A percentile compares a stretch with the other conserved stretches of the same genome.
These are phyloP conservation scores for Papilio glaucus DNA, from an alignment of 1,140 invertebrate genomes.

Conservation along the genomic window DNA sequence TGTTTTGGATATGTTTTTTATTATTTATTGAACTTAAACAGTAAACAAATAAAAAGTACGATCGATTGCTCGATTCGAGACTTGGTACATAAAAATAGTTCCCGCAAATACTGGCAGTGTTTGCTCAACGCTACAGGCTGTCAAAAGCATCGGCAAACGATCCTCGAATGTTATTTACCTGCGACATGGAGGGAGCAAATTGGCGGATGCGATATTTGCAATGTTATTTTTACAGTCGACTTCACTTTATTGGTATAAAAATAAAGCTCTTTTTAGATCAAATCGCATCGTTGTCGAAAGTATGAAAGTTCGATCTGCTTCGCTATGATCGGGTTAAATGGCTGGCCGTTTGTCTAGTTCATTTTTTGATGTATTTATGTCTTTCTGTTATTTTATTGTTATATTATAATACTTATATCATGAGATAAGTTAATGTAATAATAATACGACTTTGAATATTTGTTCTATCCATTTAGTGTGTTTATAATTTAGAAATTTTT, in stretches of 20 bases:
- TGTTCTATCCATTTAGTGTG: too few relatives aligned
- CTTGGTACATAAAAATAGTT: conserved; percentile 51
- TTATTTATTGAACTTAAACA: neutral
- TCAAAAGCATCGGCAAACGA: conserved; percentile 77
- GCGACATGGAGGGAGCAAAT: conserved; percentile 65
- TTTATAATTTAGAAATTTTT: too few relatives aligned
- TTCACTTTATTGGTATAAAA: conserved; percentile 7
- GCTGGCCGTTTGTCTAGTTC: conserved; percentile 16
- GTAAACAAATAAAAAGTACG: conserved; percentile 23
- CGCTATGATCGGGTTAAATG: conserved; percentile 24
- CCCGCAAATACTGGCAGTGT: conserved; percentile 58
- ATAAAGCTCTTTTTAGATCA: conserved; percentile 38
- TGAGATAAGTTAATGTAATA: too few relatives aligned
- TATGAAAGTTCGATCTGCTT: conserved; percentile 25
- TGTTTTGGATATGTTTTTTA: neutral
- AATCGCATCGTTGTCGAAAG: neutral
- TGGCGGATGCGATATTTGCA: conserved; percentile 59
- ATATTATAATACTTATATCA: neutral
- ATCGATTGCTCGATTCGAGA: conserved; percentile 27
- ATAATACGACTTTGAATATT: too few relatives aligned
- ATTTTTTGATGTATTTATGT: conserved; percentile 3
- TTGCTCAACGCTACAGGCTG: conserved; percentile 68
- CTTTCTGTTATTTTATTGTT: neutral
- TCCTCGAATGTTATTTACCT: conserved; percentile 69
- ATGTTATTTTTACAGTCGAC: conserved; percentile 35